These are phyloP conservation scores for Brachypodius melanocephalos DNA, from an alignment of 2,113 vertebrate species.

Conservation along the genomic window DNA sequence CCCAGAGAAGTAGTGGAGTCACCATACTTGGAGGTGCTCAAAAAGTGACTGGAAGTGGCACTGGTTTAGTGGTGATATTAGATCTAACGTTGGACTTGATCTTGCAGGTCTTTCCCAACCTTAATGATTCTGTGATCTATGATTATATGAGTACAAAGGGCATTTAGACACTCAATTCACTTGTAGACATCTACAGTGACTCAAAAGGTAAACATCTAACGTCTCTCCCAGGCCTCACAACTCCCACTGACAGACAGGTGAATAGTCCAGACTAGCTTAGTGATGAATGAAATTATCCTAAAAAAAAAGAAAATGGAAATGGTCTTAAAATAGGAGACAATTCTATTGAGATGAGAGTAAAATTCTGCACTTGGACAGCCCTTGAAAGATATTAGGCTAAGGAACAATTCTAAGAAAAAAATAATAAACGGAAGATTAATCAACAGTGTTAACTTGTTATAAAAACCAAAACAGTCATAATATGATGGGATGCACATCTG, in stretches of 20 bases:
- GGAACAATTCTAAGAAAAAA: not conserved
- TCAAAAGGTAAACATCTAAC: not conserved
- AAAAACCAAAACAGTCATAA: not conserved
- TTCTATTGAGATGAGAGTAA: not conserved
- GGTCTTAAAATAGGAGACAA: not conserved
- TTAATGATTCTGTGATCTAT: not conserved
- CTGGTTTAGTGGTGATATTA: not conserved
- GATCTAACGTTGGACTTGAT: not conserved
- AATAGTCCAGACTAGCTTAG: not conserved
- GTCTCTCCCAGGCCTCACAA: not conserved
- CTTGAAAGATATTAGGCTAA: not conserved
- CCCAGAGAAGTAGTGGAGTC: not conserved
- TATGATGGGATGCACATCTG: not conserved
- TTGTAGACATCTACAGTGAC: not conserved
- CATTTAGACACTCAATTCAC: not conserved
- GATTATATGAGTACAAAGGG: not conserved
- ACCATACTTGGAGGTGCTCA: not conserved
- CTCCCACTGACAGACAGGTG: not conserved
- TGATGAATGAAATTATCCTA: not conserved
- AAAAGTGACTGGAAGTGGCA: not conserved
- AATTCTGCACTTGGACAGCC: not conserved
- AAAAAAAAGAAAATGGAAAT: not conserved
- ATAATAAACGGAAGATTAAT: not conserved
- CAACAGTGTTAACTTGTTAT: not conserved
- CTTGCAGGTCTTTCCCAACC: not conserved